A percentile compares a stretch with the other conserved stretches of the same genome.
Evolutionary conservation across 1,140 invertebrate genomes (phyloP).

Genomic region (Papilio polyxenes): DNA sequence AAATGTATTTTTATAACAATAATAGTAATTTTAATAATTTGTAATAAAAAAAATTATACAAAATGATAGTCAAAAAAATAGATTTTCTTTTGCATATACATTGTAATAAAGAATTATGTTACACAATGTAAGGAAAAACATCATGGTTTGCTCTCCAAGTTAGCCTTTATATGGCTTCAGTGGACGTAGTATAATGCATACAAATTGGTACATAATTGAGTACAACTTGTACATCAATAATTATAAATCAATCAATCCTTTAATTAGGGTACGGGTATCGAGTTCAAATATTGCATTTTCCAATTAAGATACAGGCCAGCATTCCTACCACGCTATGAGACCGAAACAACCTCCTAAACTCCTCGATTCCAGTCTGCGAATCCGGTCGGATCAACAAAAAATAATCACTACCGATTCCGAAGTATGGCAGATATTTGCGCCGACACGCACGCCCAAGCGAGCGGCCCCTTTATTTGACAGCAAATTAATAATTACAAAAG

Average conservation of each 20-base stretch:
- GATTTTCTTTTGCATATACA: too few species aligned
- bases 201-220: not conserved
- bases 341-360: slow-evolving; percentile 63
- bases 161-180: not conserved
- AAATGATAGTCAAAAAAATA: too few species aligned
- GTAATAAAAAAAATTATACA: too few species aligned
- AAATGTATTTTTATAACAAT: too few species aligned
- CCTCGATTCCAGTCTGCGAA: slow-evolving; percentile 69
- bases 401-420: slow-evolving; percentile 76
- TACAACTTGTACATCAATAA: not conserved
- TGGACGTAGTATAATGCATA: not conserved
- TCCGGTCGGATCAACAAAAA: slow-evolving; percentile 73
- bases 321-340: slow-evolving; percentile 56
- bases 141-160: not conserved
- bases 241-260: slow-evolving; percentile 32
- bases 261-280: slow-evolving; percentile 3
- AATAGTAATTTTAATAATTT: not conserved
- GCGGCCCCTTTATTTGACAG: slow-evolving; percentile 80
- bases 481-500: slow-evolving; percentile 76
- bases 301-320: slow-evolving; percentile 54
- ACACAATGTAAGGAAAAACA: not conserved
- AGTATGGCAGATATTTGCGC: slow-evolving; percentile 79
- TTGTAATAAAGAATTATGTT: not conserved
- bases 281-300: slow-evolving; percentile 32
- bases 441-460: slow-evolving; percentile 77